These are phyloP conservation scores for Meloidogyne exigua DNA, from an alignment of 1,140 invertebrate genomes.

Conservation along the genomic window DNA sequence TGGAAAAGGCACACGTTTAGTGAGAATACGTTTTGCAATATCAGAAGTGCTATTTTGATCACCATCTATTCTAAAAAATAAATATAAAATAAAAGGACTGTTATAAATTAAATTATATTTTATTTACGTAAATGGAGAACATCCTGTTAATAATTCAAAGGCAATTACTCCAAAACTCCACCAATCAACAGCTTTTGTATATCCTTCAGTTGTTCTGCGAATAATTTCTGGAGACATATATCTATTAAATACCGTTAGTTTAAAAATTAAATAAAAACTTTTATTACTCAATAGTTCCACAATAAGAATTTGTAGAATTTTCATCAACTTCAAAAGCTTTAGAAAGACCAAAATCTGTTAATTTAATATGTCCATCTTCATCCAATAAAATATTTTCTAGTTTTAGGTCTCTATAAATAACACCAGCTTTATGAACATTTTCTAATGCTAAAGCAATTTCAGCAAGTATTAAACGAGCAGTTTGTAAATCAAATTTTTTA, in stretches of 20 bases:
- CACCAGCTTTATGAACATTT: conserved; percentile 81
- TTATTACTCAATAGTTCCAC: conserved; percentile 83
- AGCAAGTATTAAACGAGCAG: conserved; percentile 83
- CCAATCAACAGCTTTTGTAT: conserved; percentile 83
- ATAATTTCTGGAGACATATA: conserved; percentile 93
- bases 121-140: conserved; percentile 82
- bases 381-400: conserved; percentile 83
- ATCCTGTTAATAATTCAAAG: conserved; percentile 92
- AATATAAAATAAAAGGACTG: neutral
- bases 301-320: conserved; percentile 88
- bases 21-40: conserved; percentile 83
- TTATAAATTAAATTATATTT: neutral
- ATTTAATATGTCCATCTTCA: conserved; percentile 83
- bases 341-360: conserved; percentile 86
- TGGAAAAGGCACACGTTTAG: conserved; percentile 81
- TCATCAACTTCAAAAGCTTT: conserved; percentile 73
- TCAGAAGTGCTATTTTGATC: conserved; percentile 87
- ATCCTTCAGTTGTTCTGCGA: conserved; percentile 76
- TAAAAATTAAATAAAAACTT: neutral
- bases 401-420: conserved; percentile 94
- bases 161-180: conserved; percentile 77
- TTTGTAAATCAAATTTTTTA: conserved; percentile 79
- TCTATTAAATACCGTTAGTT: neutral
- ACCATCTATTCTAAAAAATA: conserved; percentile 73
- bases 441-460: conserved; percentile 87